A percentile compares a stretch with the other conserved stretches of the same genome.
phyloP scores from a whole-genome alignment of 1,140 invertebrate genomes.

The Propsilocerus akamusi region DNA sequence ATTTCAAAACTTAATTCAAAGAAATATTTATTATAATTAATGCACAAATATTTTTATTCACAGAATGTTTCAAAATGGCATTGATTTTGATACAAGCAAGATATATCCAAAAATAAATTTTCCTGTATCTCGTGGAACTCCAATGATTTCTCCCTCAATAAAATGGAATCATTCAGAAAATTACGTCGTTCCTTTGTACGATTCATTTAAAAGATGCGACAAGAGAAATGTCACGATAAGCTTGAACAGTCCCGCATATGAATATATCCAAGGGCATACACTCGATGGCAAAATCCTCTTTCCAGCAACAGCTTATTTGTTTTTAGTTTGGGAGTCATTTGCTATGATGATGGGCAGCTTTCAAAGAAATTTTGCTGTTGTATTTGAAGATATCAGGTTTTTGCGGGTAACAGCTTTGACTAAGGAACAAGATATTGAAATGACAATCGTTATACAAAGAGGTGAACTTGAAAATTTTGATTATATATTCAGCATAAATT shows the following conservation, averaged over 20 bases:
- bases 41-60: no score
- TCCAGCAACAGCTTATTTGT: constrained; percentile 75
- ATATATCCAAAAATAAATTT: no score
- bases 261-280: constrained; percentile 65
- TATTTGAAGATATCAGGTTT: constrained; percentile 76
- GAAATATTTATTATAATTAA: no score
- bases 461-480: constrained; percentile 63
- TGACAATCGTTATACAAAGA: constrained; percentile 67
- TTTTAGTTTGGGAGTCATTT: constrained; percentile 78
- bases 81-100: no score
- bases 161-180: no score
- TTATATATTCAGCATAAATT: no score
- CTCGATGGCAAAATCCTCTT: constrained; percentile 76
- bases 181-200: no score
- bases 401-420: constrained; percentile 63
- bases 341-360: constrained; percentile 46
- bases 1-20: constrained; percentile 17
- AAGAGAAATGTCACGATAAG: constrained; percentile 39
- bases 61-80: no score
- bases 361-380: constrained; percentile 42
- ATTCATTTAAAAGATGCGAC: no score
- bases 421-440: constrained; percentile 41
- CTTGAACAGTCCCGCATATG: constrained; percentile 44
- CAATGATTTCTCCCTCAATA: no score
- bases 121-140: no score